Conservation (phyloP, 2,113 vertebrate genomes). For the Leuciscus idus region DNA sequence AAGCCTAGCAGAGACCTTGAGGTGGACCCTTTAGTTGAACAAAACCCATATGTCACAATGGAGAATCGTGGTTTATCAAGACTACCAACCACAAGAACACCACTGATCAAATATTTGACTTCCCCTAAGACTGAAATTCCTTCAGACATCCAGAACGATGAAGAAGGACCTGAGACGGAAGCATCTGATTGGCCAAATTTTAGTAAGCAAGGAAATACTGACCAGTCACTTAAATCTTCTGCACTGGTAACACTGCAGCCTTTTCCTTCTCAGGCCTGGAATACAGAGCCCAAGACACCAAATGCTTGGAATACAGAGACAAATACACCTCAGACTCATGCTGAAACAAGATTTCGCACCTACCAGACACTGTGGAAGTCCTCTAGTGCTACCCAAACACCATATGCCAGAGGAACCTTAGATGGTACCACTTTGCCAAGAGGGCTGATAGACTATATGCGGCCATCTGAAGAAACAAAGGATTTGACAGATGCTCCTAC, state of each 20-base stretch:
- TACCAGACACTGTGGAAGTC: not conserved
- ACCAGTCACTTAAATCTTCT: not conserved
- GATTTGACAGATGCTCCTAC: slow-evolving; percentile 29
- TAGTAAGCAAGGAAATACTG: not conserved
- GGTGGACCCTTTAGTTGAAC: no score
- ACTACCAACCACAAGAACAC: not conserved
- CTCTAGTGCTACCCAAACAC: slow-evolving; percentile 22
- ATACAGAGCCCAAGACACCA: not conserved
- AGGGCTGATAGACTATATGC: slow-evolving; percentile 16
- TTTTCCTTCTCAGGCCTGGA: slow-evolving; percentile 24
- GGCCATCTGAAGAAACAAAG: slow-evolving; percentile 17
- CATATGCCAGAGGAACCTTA: slow-evolving; percentile 27
- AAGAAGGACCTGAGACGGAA: slow-evolving; percentile 7
- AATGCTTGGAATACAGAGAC: slow-evolving; percentile 1
- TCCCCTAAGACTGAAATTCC: not conserved
- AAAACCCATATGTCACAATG: not conserved
- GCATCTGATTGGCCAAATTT: not conserved
- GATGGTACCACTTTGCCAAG: not conserved
- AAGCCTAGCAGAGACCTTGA: slow-evolving; percentile 38
- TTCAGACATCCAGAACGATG: slow-evolving; percentile 19
- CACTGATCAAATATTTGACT: not conserved
- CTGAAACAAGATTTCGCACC: not conserved
- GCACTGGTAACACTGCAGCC: slow-evolving; percentile 28
- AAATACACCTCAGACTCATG: not conserved
- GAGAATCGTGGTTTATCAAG: not conserved